Evolutionary conservation across 2,797 vertebrate species (phyloP), one percentile per base, ranked within the genome.

Genomic region (Leptodactylus fallax): DNA sequence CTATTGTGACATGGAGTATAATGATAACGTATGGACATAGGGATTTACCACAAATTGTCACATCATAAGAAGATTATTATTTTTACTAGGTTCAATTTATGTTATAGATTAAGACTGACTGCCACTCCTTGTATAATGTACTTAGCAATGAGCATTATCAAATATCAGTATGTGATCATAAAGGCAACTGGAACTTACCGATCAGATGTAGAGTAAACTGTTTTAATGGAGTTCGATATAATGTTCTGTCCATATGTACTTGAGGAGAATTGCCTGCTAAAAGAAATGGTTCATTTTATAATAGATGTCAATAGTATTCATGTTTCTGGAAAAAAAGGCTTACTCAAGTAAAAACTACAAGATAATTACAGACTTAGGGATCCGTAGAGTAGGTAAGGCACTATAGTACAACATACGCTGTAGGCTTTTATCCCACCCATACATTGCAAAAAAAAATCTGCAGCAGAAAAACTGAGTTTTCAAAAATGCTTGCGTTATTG

Each of bases 161-260:
- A 12, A 5, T 71, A 16, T 14, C 10, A 7, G 36, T n/a, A 8
- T 49, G 16, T 19, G 17, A 19, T 21, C n/a, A 1, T 36, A 36
- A 36, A 2, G 36, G 36, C 36, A 12, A 13, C 47, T 53, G 11
- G 85, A 87, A 92, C 95, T 91, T 85, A 98, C 97, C 95, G 95
- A 85, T 98, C 97, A 90, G 96, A 94, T 91, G 95, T 94, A 3
- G 96, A 95, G 51, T 96, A 96, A 89, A 96, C 94, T 27, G 95
- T 95, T 89, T 95, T 94, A 90, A 95, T 95, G 76, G 94, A 93
- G 92, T 93, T 96, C 91, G 95, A 93, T 90, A 93, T 90, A 81
- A 91, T 58, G 60, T 77, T 93, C 87, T 95, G 93, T 77, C 94
- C 92, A 90, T 93, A 92, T 76, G 58, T 76, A 88, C 88, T 90